These are phyloP conservation scores for Muraenolepis orangiensis DNA, from an alignment of 2,797 vertebrate genomes.

Conservation along the genomic window DNA sequence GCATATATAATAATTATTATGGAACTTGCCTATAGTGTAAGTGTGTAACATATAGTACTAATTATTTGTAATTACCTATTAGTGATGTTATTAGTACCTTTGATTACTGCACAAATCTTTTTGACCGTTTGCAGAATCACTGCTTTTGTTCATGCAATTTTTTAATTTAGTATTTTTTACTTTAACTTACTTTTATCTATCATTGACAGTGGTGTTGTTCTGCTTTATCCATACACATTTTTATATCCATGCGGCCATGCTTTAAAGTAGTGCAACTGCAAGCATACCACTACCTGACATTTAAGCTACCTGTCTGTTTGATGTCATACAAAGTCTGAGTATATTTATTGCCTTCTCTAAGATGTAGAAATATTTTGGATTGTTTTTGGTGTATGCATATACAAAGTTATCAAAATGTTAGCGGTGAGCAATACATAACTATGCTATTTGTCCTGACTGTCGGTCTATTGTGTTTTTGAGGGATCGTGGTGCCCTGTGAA, in stretches of 20 bases:
- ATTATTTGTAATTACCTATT: background rate
- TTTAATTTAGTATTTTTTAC: background rate
- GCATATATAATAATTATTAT: background rate
- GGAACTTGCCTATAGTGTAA: background rate
- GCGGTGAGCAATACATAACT: constrained; percentile 50
- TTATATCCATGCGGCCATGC: background rate
- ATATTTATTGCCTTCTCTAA: background rate
- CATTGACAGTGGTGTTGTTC: no score
- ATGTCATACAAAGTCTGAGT: background rate
- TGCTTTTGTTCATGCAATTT: background rate
- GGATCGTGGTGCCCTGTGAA: constrained; percentile 47
- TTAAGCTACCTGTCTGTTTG: background rate
- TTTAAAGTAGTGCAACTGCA: background rate
- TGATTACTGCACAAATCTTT: background rate
- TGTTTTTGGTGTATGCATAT: background rate
- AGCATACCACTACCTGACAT: background rate
- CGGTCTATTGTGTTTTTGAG: constrained; percentile 56
- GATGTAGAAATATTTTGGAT: background rate
- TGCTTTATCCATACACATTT: background rate
- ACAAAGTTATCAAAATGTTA: constrained; percentile 43
- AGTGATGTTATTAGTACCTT: background rate
- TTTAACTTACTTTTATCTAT: background rate
- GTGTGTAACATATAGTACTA: background rate
- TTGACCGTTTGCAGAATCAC: background rate
- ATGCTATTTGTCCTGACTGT: constrained; percentile 57